Percentiles rank a stretch among this genome's conserved stretches.
phyloP scores from a whole-genome alignment of 2,797 vertebrate species.

The Dicrostonyx torquatus region DNA sequence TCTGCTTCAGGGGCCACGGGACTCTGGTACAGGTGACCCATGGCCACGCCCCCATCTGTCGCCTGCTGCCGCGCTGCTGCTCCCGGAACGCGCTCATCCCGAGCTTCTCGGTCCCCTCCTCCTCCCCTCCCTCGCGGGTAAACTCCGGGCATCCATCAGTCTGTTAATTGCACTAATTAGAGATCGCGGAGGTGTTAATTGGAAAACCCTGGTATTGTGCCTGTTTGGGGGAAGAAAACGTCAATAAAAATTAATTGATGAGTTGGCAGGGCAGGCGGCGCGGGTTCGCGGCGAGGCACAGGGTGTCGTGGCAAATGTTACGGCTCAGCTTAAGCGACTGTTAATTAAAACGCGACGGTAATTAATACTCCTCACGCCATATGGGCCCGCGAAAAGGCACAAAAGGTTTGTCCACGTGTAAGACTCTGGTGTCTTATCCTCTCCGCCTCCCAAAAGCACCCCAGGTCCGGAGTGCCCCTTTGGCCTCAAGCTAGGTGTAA shows the following conservation, averaged over 20 bases:
- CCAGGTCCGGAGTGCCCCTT: not conserved
- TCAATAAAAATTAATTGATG: slow-evolving; percentile 88
- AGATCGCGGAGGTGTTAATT: slow-evolving; percentile 95
- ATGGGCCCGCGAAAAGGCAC: slow-evolving; percentile 83
- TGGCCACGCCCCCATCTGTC: not conserved
- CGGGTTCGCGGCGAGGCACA: slow-evolving; percentile 81
- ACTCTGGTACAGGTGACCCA: not conserved
- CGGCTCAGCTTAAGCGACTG: slow-evolving; percentile 85
- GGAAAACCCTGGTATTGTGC: slow-evolving; percentile 87
- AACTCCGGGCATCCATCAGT: slow-evolving; percentile 86
- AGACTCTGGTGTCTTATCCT: not conserved
- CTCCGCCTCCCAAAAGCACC: slow-evolving; percentile 4
- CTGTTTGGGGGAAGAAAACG: slow-evolving; percentile 84
- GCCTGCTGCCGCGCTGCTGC: slow-evolving; percentile 36
- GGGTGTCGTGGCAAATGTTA: slow-evolving; percentile 85
- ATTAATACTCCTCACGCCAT: slow-evolving; percentile 86
- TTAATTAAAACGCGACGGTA: slow-evolving; percentile 88
- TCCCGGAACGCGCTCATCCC: slow-evolving; percentile 3
- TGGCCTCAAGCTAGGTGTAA: slow-evolving; percentile 11
- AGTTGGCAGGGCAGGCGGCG: slow-evolving; percentile 76
- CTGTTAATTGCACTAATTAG: slow-evolving; percentile 93
- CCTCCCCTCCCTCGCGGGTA: slow-evolving; percentile 61
- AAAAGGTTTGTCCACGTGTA: slow-evolving; percentile 78
- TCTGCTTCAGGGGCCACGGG: not conserved
- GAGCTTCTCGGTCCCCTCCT: slow-evolving; percentile 53